Evolutionary conservation across 2,113 vertebrate species (phyloP).

Genomic region (Egretta garzetta): DNA sequence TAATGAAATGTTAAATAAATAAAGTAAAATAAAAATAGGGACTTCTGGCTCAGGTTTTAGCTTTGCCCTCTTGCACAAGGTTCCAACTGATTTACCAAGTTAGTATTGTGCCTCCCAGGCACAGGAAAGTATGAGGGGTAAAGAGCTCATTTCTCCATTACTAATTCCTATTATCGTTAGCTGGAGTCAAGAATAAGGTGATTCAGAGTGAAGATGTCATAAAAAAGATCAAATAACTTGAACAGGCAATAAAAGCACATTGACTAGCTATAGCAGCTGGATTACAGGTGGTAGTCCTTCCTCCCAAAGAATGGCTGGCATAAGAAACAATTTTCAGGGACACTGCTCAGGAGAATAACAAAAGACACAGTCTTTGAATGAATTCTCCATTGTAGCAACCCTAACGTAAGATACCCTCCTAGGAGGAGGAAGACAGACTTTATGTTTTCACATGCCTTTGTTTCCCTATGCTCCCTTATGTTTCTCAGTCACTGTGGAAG

Average conservation of each 20-base stretch:
- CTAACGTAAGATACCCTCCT: neutral
- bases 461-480: neutral
- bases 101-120: neutral
- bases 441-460: neutral
- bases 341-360: neutral
- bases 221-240: constrained; percentile 3
- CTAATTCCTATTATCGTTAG: constrained; percentile 31
- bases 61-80: neutral
- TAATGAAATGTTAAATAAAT: constrained; percentile 33
- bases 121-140: neutral
- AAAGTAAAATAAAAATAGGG: constrained; percentile 24
- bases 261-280: neutral
- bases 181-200: constrained; percentile 11
- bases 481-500: neutral
- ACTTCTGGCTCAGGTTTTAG: constrained; percentile 11
- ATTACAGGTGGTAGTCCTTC: neutral
- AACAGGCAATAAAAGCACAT: neutral
- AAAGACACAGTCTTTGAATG: neutral
- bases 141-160: constrained; percentile 28
- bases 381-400: neutral
- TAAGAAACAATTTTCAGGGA: neutral
- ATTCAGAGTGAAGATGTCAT: neutral
- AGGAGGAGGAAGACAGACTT: neutral
- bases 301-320: neutral
- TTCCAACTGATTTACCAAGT: constrained; percentile 32